phyloP scores from a whole-genome alignment of 92 coral and sea anemone species.

The Epizoanthus scotinus region DNA sequence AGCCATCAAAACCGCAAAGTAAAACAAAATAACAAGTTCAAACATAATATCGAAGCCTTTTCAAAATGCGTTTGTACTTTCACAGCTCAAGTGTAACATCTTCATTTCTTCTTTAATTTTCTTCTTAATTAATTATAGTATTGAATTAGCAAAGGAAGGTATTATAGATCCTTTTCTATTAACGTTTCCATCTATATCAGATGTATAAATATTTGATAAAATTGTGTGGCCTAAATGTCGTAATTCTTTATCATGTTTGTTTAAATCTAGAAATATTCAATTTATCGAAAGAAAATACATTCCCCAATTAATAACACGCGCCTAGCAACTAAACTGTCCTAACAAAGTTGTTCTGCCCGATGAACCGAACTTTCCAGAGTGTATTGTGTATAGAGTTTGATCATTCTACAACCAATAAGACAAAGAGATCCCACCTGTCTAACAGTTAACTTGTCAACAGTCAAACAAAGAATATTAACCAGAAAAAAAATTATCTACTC shows the following conservation, averaged over 20 bases:
- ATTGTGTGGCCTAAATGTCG: neutral
- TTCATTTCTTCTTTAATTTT: no score
- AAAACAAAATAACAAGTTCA: no score
- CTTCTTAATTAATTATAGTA: no score
- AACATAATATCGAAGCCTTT: no score
- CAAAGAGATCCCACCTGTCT: neutral
- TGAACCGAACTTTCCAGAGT: constrained; percentile 9
- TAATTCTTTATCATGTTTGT: neutral
- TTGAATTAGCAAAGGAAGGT: no score
- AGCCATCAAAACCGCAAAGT: no score
- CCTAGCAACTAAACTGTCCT: neutral
- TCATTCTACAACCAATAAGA: constrained; percentile 1
- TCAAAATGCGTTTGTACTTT: no score
- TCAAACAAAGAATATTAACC: neutral
- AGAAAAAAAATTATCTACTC: neutral
- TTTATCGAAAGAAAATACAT: neutral
- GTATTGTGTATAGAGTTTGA: neutral
- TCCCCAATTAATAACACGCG: neutral
- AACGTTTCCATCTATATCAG: neutral
- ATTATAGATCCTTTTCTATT: no score
- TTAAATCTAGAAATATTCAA: neutral
- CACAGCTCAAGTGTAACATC: no score
- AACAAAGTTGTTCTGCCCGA: neutral
- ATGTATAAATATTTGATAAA: constrained; percentile 14
- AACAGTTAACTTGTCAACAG: constrained; percentile 6